Conservation (phyloP, 2,888 invertebrate species). For the Ariolimax columbianus region DNA sequence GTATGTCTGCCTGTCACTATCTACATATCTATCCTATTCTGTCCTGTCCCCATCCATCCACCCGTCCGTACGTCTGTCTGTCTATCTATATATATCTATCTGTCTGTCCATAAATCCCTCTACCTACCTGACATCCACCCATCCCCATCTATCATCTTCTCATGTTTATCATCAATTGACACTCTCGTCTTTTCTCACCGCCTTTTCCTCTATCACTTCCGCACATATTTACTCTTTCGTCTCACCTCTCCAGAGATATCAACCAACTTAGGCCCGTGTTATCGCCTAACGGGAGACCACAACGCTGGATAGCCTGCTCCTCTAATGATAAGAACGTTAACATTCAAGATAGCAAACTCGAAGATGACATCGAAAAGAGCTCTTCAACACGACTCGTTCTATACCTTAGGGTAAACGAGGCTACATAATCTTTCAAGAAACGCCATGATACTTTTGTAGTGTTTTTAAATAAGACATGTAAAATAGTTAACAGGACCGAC, state of each 20-base stretch:
- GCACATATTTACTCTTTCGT: too few relatives aligned
- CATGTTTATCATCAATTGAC: not conserved
- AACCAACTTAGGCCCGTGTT: not conserved
- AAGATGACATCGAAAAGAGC: not conserved
- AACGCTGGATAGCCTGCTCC: not conserved
- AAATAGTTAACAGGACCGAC: too few relatives aligned
- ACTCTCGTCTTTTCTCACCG: not conserved
- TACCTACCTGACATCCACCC: not conserved
- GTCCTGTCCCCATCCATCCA: too few relatives aligned
- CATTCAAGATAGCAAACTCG: not conserved
- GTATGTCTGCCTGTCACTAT: too few relatives aligned
- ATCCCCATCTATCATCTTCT: not conserved
- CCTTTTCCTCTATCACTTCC: constrained; percentile 10
- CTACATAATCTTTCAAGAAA: not conserved
- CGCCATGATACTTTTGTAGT: not conserved
- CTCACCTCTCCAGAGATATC: not conserved
- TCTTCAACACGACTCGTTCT: not conserved
- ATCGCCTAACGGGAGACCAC: not conserved
- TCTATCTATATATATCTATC: not conserved
- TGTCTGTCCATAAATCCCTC: not conserved
- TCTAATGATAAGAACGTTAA: not conserved
- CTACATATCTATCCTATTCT: too few relatives aligned
- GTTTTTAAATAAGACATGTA: too few relatives aligned
- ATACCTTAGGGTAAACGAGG: not conserved
- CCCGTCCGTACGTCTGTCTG: too few relatives aligned